Base-by-base conservation (phyloP, 2,888 invertebrate genomes). In the Cryptus viduatorius region DNA sequence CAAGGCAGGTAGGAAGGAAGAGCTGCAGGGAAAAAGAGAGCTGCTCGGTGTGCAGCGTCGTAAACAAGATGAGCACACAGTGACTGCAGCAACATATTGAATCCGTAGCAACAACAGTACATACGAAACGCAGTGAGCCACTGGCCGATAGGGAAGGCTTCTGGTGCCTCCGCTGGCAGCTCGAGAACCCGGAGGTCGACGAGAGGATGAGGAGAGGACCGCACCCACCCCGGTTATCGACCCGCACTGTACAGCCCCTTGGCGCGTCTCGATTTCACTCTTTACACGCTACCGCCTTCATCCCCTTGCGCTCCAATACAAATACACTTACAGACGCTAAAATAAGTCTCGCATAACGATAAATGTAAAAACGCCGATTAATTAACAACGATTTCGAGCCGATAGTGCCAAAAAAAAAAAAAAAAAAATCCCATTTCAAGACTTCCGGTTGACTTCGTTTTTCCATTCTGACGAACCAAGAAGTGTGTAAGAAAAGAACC, bases 171-270 rank as follows among this genome's bases (percentile, higher is more conserved):
- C 61, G 61, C 59, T 37, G 16, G 50, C 16, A 82, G 79, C 81
- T 78, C 79, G 86, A 86, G 87, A 88, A 83, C 86, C 86, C 80
- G 88, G 87, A 88, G 86, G 86, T 86, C 88, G 87, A 86, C 80
- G 86, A 82, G 86, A 84, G 87, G 89, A 87, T 87, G 86, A 86
- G 86, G 84, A 82, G 86, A 90, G 89, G 90, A 91, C 91, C 90
- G 92, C 90, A 89, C 92, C 91, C 91, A 92, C 90, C 90, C 91
- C 86, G 90, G 88, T 87, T 91, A 91, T 91, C 91, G 91, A 91
- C 91, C 91, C 89, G 88, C 87, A 71, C 75, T 65, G 65, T 89
- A 90, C 89, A 90, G 83, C 79, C 91, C 89, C 90, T 84, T 87
- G 84, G 71, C 87, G 86, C 86, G 87, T 87, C 88, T 86, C 88